These are phyloP conservation scores for Lepilemur ruficaudatus DNA, from an alignment of 2,797 vertebrate genomes.

Conservation along the genomic window DNA sequence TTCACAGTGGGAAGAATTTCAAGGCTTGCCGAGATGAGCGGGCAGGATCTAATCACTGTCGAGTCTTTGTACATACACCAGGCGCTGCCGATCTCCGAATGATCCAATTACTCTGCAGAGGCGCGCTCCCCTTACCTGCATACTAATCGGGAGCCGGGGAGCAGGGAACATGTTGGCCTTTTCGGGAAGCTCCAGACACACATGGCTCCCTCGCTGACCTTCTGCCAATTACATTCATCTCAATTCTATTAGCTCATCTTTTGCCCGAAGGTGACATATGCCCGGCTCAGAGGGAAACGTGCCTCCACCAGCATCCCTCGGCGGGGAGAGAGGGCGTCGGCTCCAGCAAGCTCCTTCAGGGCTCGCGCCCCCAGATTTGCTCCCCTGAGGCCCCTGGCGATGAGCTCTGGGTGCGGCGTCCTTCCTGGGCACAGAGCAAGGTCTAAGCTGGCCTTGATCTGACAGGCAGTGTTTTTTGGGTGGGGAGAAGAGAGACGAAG, in stretches of 20 bases:
- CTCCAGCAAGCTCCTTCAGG: not conserved
- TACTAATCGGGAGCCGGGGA: constrained; percentile 85
- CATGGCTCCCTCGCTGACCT: constrained; percentile 82
- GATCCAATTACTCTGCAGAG: constrained; percentile 89
- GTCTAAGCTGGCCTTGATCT: not conserved
- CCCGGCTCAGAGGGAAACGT: constrained; percentile 73
- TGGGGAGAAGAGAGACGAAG: not conserved
- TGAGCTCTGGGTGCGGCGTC: not conserved
- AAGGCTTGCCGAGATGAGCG: constrained; percentile 86
- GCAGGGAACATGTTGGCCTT: constrained; percentile 80
- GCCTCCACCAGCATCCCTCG: constrained; percentile 72
- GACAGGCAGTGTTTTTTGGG: not conserved
- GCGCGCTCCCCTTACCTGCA: constrained; percentile 86
- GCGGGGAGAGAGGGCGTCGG: not conserved
- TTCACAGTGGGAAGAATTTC: constrained; percentile 90
- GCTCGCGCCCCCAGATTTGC: not conserved
- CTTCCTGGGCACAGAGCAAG: not conserved
- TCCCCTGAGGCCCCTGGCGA: not conserved
- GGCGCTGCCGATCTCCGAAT: constrained; percentile 87
- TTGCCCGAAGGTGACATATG: constrained; percentile 85
- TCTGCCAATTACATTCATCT: constrained; percentile 86
- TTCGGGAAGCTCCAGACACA: constrained; percentile 82
- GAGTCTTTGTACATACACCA: constrained; percentile 89
- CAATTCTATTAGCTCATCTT: constrained; percentile 87
- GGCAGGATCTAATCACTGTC: constrained; percentile 90